These are phyloP conservation scores for Sardina pilchardus DNA, from an alignment of 2,113 vertebrate species.

Conservation along the genomic window DNA sequence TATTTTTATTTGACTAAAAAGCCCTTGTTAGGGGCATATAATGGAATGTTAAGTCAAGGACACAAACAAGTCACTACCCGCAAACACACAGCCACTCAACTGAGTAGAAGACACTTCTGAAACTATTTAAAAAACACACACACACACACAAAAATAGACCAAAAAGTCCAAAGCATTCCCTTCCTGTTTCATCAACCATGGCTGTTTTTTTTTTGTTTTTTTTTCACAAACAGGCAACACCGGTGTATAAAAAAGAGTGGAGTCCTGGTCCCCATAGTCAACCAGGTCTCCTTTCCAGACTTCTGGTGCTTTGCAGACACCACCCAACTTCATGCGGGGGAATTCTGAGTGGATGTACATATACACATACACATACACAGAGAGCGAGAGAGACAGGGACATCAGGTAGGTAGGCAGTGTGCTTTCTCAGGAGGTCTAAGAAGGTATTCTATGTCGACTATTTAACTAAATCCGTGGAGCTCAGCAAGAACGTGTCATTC, in stretches of 20 bases:
- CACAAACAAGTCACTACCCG: not conserved
- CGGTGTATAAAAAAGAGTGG: conserved; percentile 24
- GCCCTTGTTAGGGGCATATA: not conserved
- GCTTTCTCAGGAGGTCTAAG: conserved; percentile 19
- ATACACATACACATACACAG: conserved; percentile 24
- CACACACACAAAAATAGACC: conserved; percentile 24
- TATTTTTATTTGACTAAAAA: not conserved
- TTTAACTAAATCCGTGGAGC: not conserved
- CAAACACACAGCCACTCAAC: not conserved
- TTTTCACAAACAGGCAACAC: conserved; percentile 61
- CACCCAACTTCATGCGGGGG: not conserved
- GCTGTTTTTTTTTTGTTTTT: conserved; percentile 53
- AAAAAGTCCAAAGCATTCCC: not conserved
- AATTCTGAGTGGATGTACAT: not conserved
- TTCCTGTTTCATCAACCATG: conserved; percentile 12
- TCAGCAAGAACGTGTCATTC: not conserved
- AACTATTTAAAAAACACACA: conserved; percentile 8
- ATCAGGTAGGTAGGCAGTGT: conserved; percentile 46
- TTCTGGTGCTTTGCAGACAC: not conserved
- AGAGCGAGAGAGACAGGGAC: conserved; percentile 36
- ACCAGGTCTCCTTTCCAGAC: not conserved
- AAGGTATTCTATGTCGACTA: not conserved
- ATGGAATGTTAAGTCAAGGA: conserved; percentile 18
- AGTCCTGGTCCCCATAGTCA: conserved; percentile 32
- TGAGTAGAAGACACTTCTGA: not conserved